A percentile compares a stretch with the other conserved stretches of the same genome.
Conservation (phyloP, 2,113 vertebrate species). For the Marmota flaviventris region DNA sequence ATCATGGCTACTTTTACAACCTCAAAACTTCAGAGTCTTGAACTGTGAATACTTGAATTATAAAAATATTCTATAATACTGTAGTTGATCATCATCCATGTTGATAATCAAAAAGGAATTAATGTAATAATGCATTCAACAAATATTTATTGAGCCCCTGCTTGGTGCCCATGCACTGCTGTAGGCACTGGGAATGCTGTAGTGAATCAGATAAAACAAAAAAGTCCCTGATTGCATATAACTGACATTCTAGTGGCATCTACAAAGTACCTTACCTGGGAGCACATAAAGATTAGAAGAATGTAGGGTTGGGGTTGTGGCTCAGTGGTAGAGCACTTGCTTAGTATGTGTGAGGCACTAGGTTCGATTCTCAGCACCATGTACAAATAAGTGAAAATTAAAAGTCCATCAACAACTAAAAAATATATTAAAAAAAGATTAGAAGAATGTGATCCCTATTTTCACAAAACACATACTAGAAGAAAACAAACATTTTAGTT, state of each 20-base stretch:
- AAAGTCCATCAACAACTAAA: too few species aligned
- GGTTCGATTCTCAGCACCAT: too few species aligned
- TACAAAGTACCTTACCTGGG: not conserved
- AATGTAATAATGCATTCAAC: not conserved
- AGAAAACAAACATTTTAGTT: not conserved
- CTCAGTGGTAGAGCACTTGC: too few species aligned
- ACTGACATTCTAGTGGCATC: not conserved
- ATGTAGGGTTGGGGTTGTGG: not conserved
- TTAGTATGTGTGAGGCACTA: too few species aligned
- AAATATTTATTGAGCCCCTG: not conserved
- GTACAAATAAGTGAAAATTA: too few species aligned
- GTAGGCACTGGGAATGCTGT: not conserved
- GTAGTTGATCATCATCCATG: not conserved
- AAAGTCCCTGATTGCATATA: not conserved
- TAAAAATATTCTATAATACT: not conserved
- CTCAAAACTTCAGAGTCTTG: not conserved
- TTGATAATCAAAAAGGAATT: conserved; percentile 4
- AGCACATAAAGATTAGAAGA: not conserved
- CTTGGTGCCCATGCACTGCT: not conserved
- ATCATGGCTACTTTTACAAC: not conserved
- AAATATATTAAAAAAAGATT: not conserved
- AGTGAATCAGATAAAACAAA: not conserved
- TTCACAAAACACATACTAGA: not conserved
- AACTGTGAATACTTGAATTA: not conserved
- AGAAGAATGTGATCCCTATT: not conserved